Base-by-base conservation (phyloP, 1,140 invertebrate species). In the Hyposmocoma kahamanoa region DNA sequence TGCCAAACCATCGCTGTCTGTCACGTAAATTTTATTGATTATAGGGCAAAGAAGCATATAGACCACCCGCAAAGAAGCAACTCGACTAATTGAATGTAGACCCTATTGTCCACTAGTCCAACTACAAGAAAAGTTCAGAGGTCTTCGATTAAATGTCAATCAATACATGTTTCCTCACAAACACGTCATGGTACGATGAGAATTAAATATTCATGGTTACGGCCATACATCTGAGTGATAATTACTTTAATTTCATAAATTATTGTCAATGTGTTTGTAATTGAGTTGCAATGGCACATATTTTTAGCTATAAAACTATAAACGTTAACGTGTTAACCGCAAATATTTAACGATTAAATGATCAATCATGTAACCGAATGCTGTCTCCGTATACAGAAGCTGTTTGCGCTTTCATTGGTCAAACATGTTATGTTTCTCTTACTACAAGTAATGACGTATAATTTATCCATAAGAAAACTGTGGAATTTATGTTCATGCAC, bases 41-140 rank as follows among this genome's bases (percentile, higher is more conserved):
- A 67, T 51, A 65, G 58, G 64, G 61, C 59, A 55, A 56, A 62
- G 47, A 42, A 50, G 59, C 43, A 59, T 24, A 43, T 30, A 46
- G 72, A 73, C 77, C 77, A 69, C 77, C 77, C 69, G 61, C 53
- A 10, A 53, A 39, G 59, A 46, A 26, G 26, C 51, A 54, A 48
- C 42, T 22, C 47, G 39, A 57, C 50, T 72, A 75, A 78, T 72
- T 75, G 69, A 73, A 66, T 56, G 51, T 54, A 62, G 46, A 50
- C 42, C 34, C 53, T 30, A 67, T 72, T 73, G 66, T 73, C 58
- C 59, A 70, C 48, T 44, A 39, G 51, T 55, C 67, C n/a, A n/a
- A n/a, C n/a, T n/a, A n/a, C n/a, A n/a, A 56, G 36, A 39, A 59
- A 65, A 75, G 70, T 67, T 77, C 66, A 72, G 59, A 78, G 65